Evolutionary conservation across 2,888 invertebrate genomes (phyloP).

Genomic region (Meteorus colon): DNA sequence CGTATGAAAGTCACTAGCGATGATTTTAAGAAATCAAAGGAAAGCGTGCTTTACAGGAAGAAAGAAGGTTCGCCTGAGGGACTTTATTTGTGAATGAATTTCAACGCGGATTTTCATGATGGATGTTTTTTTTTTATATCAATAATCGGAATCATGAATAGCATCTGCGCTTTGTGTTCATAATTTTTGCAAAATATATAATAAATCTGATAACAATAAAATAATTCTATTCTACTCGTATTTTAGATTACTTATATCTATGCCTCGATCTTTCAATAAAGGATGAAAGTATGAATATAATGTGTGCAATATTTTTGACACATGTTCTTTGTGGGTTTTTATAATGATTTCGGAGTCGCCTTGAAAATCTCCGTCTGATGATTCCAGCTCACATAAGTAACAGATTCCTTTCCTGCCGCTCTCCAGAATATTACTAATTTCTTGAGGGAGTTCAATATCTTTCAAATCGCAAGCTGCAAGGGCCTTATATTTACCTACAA

Average conservation of each 20-base stretch:
- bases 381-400: constrained; percentile 59
- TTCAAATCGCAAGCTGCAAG: constrained; percentile 52
- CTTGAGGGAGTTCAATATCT: constrained; percentile 55
- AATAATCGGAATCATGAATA: constrained; percentile 37
- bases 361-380: constrained; percentile 36
- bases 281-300: constrained; percentile 62
- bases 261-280: constrained; percentile 51
- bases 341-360: constrained; percentile 58
- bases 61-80: constrained; percentile 99
- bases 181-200: constrained; percentile 48
- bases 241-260: constrained; percentile 39
- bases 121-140: constrained; percentile 49
- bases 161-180: constrained; percentile 9
- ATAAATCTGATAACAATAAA: constrained; percentile 44
- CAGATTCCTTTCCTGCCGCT: constrained; percentile 64
- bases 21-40: constrained; percentile 99
- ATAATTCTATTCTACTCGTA: constrained; percentile 35
- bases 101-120: constrained; percentile 45
- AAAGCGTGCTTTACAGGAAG: constrained; percentile 98
- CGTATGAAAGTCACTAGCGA: constrained; percentile 99
- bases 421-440: constrained; percentile 58
- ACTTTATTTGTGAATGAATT: constrained; percentile 87
- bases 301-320: constrained; percentile 56
- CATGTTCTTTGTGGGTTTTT: constrained; percentile 62
- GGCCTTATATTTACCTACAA: constrained; percentile 76